phyloP scores from a whole-genome alignment of 2,797 vertebrate genomes.

The Pelochelys cantorii region DNA sequence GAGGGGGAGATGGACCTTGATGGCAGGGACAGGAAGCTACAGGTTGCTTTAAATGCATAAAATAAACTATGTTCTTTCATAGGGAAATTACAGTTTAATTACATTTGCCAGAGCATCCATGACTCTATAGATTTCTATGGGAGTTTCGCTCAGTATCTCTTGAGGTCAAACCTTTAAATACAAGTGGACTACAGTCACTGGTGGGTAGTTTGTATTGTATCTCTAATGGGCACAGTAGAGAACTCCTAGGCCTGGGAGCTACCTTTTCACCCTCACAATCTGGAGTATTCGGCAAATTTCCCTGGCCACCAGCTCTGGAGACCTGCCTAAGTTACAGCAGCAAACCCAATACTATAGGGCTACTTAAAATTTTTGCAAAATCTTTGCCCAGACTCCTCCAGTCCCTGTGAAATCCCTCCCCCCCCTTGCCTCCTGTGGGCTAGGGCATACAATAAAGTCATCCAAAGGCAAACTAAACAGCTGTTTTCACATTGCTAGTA shows the following conservation, averaged over 20 bases:
- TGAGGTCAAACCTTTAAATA: not conserved
- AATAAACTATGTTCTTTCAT: accelerated
- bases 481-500: not conserved
- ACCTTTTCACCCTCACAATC: not conserved
- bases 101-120: not conserved
- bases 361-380: not conserved
- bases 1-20: not conserved
- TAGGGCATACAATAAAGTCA: not conserved
- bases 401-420: not conserved
- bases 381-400: not conserved
- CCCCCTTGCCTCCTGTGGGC: not conserved
- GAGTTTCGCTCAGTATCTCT: not conserved
- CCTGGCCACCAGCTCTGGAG: not conserved
- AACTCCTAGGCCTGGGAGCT: no score
- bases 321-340: conserved; percentile 13
- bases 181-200: not conserved
- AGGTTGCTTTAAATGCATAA: not conserved
- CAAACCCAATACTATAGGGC: conserved; percentile 9
- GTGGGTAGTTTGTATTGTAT: not conserved
- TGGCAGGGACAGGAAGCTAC: not conserved
- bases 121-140: not conserved
- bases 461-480: not conserved
- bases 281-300: not conserved
- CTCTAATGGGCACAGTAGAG: not conserved
- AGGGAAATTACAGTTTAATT: not conserved